Conservation (phyloP, 2,113 vertebrate genomes). For the Strigops habroptila region DNA sequence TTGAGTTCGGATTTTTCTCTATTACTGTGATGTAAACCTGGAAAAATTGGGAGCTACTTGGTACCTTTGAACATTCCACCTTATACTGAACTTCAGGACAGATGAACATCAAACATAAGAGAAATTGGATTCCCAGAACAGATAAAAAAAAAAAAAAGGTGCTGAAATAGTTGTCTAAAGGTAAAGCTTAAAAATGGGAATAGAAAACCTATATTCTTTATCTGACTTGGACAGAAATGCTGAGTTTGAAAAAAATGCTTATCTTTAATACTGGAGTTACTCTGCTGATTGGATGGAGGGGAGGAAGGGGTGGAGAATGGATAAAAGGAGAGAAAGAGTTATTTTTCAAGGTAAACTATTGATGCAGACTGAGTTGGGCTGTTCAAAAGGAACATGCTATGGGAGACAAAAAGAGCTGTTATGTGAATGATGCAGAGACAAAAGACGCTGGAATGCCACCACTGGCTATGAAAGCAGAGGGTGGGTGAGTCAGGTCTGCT, state of each 20-base stretch:
- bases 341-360: neutral
- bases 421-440: neutral
- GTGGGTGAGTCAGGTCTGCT: neutral
- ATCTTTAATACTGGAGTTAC: neutral
- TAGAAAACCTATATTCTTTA: neutral
- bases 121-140: neutral
- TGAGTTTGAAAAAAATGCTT: neutral
- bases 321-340: neutral
- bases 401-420: neutral
- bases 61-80: neutral
- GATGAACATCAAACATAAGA: neutral
- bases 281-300: neutral
- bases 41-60: neutral
- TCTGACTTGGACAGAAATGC: neutral
- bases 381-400: neutral
- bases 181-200: neutral
- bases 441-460: neutral
- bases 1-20: neutral
- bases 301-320: neutral
- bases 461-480: slow-evolving; percentile 14
- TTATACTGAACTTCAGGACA: neutral
- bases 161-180: neutral
- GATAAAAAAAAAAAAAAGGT: neutral
- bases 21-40: neutral
- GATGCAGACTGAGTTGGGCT: neutral